Base-by-base conservation (phyloP, 2,113 vertebrate species). In the Pithys albifrons region DNA sequence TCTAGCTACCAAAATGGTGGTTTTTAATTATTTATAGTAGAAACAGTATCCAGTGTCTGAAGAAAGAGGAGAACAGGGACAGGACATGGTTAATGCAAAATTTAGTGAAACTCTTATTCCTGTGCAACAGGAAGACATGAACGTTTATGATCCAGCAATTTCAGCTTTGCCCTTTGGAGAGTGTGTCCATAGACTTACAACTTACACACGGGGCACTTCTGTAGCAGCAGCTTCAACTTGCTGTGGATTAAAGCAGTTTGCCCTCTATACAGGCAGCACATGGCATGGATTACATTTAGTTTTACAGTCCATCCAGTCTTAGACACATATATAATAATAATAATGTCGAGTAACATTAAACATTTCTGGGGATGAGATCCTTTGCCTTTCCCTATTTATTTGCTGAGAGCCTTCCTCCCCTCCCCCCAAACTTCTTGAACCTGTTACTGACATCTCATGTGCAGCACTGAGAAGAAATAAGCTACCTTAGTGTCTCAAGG, bases 61-160 rank as follows among this genome's bases (percentile, higher is more conserved):
- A 43, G 79, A 80, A 93, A 77, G 79, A 78, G n/a, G 59, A 69
- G 35, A 85, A 61, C 41, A 20, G 28, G 29, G 14, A 8, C 9
- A 3, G 43, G 71, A 37, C 45, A 64, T 43, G 58, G 85, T 81
- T 66, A 91, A 66, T 70, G 51, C 73, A 81, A 51, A 87, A 67
- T 74, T 49, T 74, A 66, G 16, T n/a, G 16, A 33, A 91, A 71
- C 54, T 77, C 19, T 28, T 29, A 9, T 77, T 94, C 23, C 31
- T 51, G 39, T 89, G 73, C 4, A 17, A 28, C 70, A 71, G 27
- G 45, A 92, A 58, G 55, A 55, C 57, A 15, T 59, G 16, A 64
- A 0, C 66, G 35, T 71, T 87, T 57, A 43, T 0, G 0, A 7
- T 62, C 13, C 33, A 67, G 55, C 1, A 2, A 49, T 55, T 89